Evolutionary conservation across 2,113 vertebrate species (phyloP).

Genomic region (Nycticorax nycticorax): DNA sequence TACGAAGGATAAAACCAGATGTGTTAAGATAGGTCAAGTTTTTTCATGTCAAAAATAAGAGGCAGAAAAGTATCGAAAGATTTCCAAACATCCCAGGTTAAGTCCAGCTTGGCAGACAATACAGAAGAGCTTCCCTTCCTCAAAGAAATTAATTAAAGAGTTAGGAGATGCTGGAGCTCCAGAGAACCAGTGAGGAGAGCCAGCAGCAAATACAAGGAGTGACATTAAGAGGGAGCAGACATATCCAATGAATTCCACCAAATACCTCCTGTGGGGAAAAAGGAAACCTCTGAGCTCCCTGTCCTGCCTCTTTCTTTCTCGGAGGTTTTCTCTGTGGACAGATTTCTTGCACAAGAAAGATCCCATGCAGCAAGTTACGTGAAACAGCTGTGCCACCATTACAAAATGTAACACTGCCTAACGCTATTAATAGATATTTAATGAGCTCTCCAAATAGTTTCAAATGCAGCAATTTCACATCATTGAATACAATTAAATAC

Average conservation of each 20-base stretch:
- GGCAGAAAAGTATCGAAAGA: background rate
- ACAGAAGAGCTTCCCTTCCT: background rate
- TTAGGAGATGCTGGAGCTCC: background rate
- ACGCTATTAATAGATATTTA: background rate
- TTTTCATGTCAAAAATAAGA: background rate
- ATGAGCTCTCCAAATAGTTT: constrained; percentile 6
- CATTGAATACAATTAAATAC: background rate
- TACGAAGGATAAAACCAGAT: background rate
- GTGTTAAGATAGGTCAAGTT: background rate
- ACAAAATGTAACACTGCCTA: background rate
- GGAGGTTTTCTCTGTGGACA: background rate
- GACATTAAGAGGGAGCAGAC: background rate
- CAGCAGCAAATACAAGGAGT: background rate
- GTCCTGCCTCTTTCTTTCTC: background rate
- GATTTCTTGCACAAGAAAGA: background rate
- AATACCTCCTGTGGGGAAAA: background rate
- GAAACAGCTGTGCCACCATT: constrained; percentile 14
- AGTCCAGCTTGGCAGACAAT: background rate
- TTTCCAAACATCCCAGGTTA: background rate
- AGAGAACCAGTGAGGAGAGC: background rate
- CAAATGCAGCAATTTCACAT: background rate
- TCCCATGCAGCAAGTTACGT: background rate
- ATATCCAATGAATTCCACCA: background rate
- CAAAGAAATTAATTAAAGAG: background rate
- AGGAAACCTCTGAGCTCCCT: background rate